Evolutionary conservation across 2,888 invertebrate genomes (phyloP).

Genomic region (Hybos culiciformis): DNA sequence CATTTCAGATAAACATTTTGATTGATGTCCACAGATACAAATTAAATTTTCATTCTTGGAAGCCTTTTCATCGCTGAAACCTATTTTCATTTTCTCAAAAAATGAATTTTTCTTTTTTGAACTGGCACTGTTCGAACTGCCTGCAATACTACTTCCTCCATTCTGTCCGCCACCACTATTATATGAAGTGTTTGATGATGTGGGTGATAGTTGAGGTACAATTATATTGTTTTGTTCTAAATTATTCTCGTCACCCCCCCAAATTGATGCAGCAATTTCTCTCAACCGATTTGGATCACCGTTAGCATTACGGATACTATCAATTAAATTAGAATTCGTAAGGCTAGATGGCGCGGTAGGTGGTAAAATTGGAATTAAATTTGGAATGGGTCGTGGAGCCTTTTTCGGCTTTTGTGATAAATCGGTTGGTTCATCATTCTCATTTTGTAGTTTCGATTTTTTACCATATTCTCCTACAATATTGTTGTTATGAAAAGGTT

Average conservation of each 20-base stretch:
- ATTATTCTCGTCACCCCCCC: slow-evolving; percentile 26
- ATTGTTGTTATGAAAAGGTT: slow-evolving; percentile 26
- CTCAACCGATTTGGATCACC: slow-evolving; percentile 26
- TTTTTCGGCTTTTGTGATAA: slow-evolving; percentile 32
- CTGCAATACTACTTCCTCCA: background rate
- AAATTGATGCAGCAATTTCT: slow-evolving; percentile 41
- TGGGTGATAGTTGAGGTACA: slow-evolving; percentile 24
- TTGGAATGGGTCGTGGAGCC: slow-evolving; percentile 52
- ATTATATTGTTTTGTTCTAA: slow-evolving; percentile 20
- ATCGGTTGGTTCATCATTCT: slow-evolving; percentile 32
- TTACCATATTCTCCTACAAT: slow-evolving; percentile 14
- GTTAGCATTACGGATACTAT: background rate
- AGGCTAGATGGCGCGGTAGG: background rate
- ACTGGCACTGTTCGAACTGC: slow-evolving; percentile 6
- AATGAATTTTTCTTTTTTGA: slow-evolving; percentile 38
- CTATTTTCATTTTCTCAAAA: slow-evolving; percentile 68
- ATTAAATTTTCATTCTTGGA: slow-evolving; percentile 51
- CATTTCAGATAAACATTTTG: slow-evolving; percentile 68
- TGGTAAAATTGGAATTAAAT: slow-evolving; percentile 53
- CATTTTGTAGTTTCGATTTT: slow-evolving; percentile 15
- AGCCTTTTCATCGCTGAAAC: slow-evolving; percentile 46
- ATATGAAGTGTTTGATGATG: slow-evolving; percentile 12
- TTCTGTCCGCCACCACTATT: background rate
- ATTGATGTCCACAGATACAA: slow-evolving; percentile 59
- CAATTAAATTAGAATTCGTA: background rate